Evolutionary conservation across 2,113 vertebrate genomes (phyloP), one percentile per base, ranked within the genome.

Genomic region (Odobenus rosmarus): DNA sequence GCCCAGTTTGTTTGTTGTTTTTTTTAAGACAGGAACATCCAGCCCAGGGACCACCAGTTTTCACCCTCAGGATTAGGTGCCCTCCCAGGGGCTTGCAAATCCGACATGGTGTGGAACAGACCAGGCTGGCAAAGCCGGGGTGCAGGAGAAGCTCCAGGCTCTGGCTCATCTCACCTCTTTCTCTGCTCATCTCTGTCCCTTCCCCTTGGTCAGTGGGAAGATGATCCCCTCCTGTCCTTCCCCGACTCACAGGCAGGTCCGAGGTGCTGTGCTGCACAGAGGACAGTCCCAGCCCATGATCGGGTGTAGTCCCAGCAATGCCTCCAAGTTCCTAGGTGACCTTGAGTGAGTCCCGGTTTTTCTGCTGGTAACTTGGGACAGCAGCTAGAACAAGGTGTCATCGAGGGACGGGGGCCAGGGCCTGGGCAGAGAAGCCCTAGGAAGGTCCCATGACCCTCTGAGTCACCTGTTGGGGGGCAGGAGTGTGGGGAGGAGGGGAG

Each of bases 321-420:
- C 51, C 51, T 71, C 91, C 80, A 28, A 67, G 39, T 51, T 18
- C 3, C 36, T 8, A 0, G 76, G 31, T 14, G 18, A 67, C 57
- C 13, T 0, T 23, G 26, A 3, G 5, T 33, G 59, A 69, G 12
- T n/a, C 21, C 39, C 0, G 0, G 6, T 61, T 71, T 21, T 53
- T 28, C 59, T 79, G 15, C 51, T 10, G 26, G 42, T 71, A 23
- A 85, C 79, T 42, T 2, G 33, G 12, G 11, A 2, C 93, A 64
- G 18, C 13, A 13, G 21, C 11, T 62, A 26, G 11, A 59, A 62
- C 15, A 42, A 81, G 11, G 8, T 64, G 55, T n/a, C 18, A 1
- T 74, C 64, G 46, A 3, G 28, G 16, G 46, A 81, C 84, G 39
- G 36, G 16, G 33, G 36, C 21, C 19, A 3, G 14, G 46, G 3